Evolutionary conservation across 2,797 vertebrate species (phyloP), one percentile per base, ranked within the genome.

Genomic region (Pangasius sanitwongsei): DNA sequence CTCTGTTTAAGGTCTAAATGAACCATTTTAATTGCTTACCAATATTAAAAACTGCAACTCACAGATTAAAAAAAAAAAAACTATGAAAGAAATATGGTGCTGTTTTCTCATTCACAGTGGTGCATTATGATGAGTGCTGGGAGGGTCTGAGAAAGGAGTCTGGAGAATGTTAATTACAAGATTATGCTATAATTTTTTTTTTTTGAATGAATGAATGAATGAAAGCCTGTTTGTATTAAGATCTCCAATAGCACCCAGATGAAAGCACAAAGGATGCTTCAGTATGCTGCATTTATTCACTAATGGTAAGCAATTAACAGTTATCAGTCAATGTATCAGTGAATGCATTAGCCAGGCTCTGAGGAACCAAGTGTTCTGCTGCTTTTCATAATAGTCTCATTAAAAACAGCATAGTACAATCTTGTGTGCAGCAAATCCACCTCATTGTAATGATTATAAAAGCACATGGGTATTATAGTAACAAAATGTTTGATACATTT

Each of bases 241-340:
- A 87, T 87, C 85, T 85, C 87, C 91, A 57, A 48, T 12, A 50
- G 28, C 31, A 20, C 57, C n/a, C 85, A 82, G 44, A 89, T 86
- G 67, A 81, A 88, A 86, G 85, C 25, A 75, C 88, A 80, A 88
- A 83, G 86, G 89, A 87, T 55, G 81, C 87, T 90, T n/a, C 63
- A 86, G 70, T 55, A 61, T 90, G 90, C 31, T 61, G 87, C 85
- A 61, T 89, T 93, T 92, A 77, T 77, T 20, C 12, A 59, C 89
- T 92, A 94, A 94, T 93, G 90, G 93, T 78, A 57, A 81, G 88
- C 90, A 86, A 86, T 86, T 90, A 93, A 93, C 92, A 92, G 90
- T 88, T 90, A 86, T 87, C 65, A 13, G 72, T 85, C 89, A 93
- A 90, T 91, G 72, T 83, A 89, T 89, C 67, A 91, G 90, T 91